Evolutionary conservation across 2,888 invertebrate genomes (phyloP).

Genomic region (Cephus pygmeus): DNA sequence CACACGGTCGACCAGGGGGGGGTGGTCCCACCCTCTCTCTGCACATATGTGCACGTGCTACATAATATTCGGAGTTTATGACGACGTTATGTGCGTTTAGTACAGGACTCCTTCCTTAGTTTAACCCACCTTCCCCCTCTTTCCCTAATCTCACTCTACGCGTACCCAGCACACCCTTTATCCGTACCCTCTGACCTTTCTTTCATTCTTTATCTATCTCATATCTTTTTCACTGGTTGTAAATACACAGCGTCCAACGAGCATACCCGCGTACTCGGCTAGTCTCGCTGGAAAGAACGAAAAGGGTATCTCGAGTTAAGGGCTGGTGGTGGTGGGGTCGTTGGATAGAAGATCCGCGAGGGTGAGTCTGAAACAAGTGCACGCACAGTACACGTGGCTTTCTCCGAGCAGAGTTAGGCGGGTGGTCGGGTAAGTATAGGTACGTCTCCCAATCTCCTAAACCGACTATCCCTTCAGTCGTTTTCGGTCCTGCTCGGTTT

Average conservation of each 20-base stretch:
- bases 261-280: neutral
- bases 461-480: neutral
- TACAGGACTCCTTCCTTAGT: neutral
- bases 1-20: neutral
- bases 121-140: neutral
- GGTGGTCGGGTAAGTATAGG: neutral
- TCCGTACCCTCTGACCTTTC: conserved; percentile 1
- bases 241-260: neutral
- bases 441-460: neutral
- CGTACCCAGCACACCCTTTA: neutral
- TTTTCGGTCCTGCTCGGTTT: conserved; percentile 5
- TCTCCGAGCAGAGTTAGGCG: conserved; percentile 5
- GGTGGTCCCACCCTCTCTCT: neutral
- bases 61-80: conserved; percentile 6
- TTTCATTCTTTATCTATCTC: conserved; percentile 14
- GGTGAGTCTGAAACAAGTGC: neutral
- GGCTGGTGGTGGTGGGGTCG: neutral
- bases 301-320: neutral
- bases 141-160: neutral
- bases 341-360: neutral
- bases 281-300: neutral
- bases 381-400: neutral
- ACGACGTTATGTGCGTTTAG: neutral
- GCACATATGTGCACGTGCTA: conserved; percentile 2
- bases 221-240: conserved; percentile 10